Conservation (phyloP, 2,888 invertebrate genomes). For the Limnephilus lunatus region DNA sequence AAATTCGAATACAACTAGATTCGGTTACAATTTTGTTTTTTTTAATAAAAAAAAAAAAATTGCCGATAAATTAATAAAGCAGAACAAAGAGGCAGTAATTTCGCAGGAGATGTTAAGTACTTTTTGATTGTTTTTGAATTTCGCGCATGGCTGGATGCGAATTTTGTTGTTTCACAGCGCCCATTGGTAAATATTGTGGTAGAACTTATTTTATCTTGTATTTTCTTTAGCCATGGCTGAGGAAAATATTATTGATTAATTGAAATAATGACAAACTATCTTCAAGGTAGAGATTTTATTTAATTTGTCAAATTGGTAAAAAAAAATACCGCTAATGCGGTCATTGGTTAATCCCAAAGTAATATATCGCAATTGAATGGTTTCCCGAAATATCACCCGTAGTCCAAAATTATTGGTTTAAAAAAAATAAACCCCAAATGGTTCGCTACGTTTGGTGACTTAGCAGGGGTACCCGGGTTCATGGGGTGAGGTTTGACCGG, state of each 20-base stretch:
- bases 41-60: too few species aligned
- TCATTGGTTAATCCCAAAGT: background rate
- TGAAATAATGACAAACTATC: background rate
- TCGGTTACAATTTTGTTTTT: too few species aligned
- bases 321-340: background rate
- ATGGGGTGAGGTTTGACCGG: too few species aligned
- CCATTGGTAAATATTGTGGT: conserved; percentile 2
- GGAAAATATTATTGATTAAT: background rate
- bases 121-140: background rate
- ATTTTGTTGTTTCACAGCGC: background rate
- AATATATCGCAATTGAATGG: background rate
- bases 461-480: too few species aligned
- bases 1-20: too few species aligned
- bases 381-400: background rate
- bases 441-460: too few species aligned
- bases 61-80: background rate
- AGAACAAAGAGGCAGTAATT: background rate
- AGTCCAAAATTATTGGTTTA: background rate
- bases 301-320: background rate
- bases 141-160: background rate
- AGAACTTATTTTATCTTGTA: background rate
- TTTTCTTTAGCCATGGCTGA: background rate
- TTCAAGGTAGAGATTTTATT: background rate
- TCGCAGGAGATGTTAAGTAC: background rate
- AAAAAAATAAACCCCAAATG: too few species aligned